Evolutionary conservation across 2,888 invertebrate genomes (phyloP).

Genomic region (Hyposoter dolosus): DNA sequence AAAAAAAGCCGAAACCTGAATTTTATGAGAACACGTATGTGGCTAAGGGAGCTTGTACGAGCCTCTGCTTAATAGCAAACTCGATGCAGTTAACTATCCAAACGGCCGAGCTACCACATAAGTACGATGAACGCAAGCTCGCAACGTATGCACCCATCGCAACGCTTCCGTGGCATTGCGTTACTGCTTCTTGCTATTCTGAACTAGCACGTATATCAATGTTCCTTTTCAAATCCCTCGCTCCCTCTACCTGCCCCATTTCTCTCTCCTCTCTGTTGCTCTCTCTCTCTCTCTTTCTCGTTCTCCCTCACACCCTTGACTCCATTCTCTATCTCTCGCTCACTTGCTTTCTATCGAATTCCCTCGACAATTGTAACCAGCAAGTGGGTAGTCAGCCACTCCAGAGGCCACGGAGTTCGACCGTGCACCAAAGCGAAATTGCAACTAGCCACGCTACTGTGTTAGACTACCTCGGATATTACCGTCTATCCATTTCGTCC

Average conservation of each 20-base stretch:
- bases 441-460: slow-evolving; percentile 73
- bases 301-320: slow-evolving; percentile 55
- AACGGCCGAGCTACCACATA: slow-evolving; percentile 71
- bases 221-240: slow-evolving; percentile 66
- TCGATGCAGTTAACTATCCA: slow-evolving; percentile 76
- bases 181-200: slow-evolving; percentile 76
- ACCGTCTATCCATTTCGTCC: slow-evolving; percentile 55
- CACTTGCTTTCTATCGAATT: slow-evolving; percentile 54
- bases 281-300: slow-evolving; percentile 10
- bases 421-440: slow-evolving; percentile 70
- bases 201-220: slow-evolving; percentile 76
- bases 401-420: slow-evolving; percentile 61
- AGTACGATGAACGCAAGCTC: slow-evolving; percentile 71
- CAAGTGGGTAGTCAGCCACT: slow-evolving; percentile 50
- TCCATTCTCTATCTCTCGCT: slow-evolving; percentile 50
- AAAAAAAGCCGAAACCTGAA: background rate
- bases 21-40: slow-evolving; percentile 22
- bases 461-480: slow-evolving; percentile 57
- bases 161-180: slow-evolving; percentile 78
- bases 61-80: slow-evolving; percentile 57
- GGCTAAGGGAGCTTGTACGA: background rate
- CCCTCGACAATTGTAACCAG: slow-evolving; percentile 54
- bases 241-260: background rate
- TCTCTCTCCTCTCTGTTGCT: slow-evolving; percentile 43
- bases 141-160: slow-evolving; percentile 79